phyloP scores from a whole-genome alignment of 2,113 vertebrate genomes.

The Chaetops frenatus region DNA sequence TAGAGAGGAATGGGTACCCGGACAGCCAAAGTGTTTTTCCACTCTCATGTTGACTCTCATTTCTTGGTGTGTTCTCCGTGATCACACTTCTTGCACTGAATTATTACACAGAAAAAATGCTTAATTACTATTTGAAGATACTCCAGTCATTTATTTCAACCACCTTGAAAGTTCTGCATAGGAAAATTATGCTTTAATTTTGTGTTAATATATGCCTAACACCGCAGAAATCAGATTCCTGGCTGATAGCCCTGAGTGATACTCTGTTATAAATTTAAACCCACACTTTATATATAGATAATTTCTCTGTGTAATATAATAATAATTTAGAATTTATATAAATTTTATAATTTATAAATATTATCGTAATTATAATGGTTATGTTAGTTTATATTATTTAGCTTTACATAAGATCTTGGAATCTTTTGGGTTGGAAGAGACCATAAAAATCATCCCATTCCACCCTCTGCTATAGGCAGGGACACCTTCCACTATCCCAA shows the following conservation, averaged over 20 bases:
- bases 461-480: not conserved
- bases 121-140: not conserved
- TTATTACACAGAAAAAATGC: not conserved
- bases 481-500: not conserved
- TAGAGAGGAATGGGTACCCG: slow-evolving; percentile 22
- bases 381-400: not conserved
- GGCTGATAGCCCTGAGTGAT: not conserved
- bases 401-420: not conserved
- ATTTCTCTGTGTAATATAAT: not conserved
- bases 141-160: not conserved
- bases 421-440: not conserved
- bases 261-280: not conserved
- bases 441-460: not conserved
- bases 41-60: slow-evolving; percentile 18
- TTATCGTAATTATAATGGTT: not conserved
- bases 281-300: not conserved
- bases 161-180: not conserved
- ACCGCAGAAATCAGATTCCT: not conserved
- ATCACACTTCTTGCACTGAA: not conserved
- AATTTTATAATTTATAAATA: no score
- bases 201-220: not conserved
- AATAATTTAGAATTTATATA: not conserved
- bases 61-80: slow-evolving; percentile 30
- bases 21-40: slow-evolving; percentile 34
- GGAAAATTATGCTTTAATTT: not conserved